Conservation (phyloP, 2,797 vertebrate species). For the Sardinella longiceps region DNA sequence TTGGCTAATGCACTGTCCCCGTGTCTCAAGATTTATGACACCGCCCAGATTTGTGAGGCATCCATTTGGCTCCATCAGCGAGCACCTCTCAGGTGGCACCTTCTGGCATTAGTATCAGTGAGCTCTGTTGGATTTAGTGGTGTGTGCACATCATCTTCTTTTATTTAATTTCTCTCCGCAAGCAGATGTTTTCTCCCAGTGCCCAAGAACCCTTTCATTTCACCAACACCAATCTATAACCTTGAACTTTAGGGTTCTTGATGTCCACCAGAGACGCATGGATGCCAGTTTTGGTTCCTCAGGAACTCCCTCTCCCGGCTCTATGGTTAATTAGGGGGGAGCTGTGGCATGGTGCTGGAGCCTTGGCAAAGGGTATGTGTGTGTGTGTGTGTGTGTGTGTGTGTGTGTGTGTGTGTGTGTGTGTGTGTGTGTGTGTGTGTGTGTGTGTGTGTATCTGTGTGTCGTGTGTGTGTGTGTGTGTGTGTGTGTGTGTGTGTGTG, state of each 20-base stretch:
- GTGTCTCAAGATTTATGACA: constrained; percentile 34
- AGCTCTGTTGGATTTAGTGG: constrained; percentile 51
- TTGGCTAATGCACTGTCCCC: constrained; percentile 32
- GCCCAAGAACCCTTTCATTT: not conserved
- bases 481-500: not conserved
- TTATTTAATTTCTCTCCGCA: constrained; percentile 26
- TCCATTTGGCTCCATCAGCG: constrained; percentile 36
- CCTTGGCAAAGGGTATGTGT: not conserved
- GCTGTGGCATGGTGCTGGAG: not conserved
- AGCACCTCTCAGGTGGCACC: constrained; percentile 44
- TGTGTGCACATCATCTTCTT: constrained; percentile 49
- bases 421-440: not conserved
- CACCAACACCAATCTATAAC: not conserved
- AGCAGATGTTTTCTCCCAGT: not conserved
- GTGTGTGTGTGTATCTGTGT: not conserved
- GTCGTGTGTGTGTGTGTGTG: not conserved
- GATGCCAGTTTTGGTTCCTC: not conserved
- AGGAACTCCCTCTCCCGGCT: not conserved
- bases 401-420: constrained; percentile 4
- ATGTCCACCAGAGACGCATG: not conserved
- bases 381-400: not conserved
- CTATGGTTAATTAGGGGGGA: constrained; percentile 11
- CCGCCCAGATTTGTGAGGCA: constrained; percentile 40
- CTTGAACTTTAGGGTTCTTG: not conserved
- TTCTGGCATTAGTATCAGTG: constrained; percentile 32